phyloP scores from a whole-genome alignment of 1,140 invertebrate genomes.

The Solen grandis region DNA sequence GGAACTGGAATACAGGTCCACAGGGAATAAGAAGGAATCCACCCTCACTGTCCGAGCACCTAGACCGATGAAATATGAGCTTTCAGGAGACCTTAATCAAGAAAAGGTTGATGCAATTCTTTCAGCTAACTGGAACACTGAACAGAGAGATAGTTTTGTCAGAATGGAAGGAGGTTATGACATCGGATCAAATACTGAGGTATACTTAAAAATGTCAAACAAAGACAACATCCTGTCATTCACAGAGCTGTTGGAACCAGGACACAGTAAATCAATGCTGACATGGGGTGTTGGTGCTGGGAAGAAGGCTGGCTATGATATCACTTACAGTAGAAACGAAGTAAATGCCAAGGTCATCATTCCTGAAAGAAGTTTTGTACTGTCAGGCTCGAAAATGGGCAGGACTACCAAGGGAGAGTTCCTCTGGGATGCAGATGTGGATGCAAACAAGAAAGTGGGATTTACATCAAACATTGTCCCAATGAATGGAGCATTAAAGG shows the following conservation, averaged over 20 bases:
- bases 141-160: slow-evolving; percentile 50
- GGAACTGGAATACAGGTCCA: slow-evolving; percentile 42
- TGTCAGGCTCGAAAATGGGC: background rate
- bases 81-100: slow-evolving; percentile 26
- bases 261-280: slow-evolving; percentile 16
- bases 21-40: slow-evolving; percentile 16
- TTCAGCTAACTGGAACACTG: slow-evolving; percentile 61
- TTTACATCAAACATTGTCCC: slow-evolving; percentile 53
- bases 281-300: slow-evolving; percentile 2
- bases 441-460: slow-evolving; percentile 67
- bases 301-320: slow-evolving; percentile 37
- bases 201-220: background rate
- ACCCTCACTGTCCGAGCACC: slow-evolving; percentile 47
- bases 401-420: slow-evolving; percentile 51
- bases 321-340: background rate
- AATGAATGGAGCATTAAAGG: slow-evolving; percentile 40
- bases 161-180: slow-evolving; percentile 43
- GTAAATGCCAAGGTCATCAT: slow-evolving; percentile 9
- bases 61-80: slow-evolving; percentile 53
- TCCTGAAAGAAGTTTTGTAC: slow-evolving; percentile 5
- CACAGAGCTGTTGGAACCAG: background rate
- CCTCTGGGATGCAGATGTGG: slow-evolving; percentile 69
- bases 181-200: background rate
- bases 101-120: slow-evolving; percentile 40
- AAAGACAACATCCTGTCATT: background rate